Conservation (phyloP, 2,797 vertebrate genomes). For the Sparus aurata region DNA sequence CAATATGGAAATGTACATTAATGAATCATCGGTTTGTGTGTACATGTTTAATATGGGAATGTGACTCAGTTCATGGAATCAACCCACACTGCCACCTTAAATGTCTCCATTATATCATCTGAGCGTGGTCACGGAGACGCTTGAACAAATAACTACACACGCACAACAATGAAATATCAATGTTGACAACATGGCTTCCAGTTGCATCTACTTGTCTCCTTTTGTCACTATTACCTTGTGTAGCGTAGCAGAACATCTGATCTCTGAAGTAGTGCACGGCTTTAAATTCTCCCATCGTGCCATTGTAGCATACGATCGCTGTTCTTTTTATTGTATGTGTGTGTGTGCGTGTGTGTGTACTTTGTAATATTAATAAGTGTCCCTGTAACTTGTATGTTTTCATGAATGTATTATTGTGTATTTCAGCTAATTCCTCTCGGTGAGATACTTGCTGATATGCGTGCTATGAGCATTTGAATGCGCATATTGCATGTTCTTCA, state of each 20-base stretch:
- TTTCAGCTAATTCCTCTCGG: background rate
- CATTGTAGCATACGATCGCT: background rate
- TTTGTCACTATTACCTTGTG: constrained; percentile 30
- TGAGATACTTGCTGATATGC: background rate
- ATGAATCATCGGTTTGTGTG: constrained; percentile 32
- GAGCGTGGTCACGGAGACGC: constrained; percentile 19
- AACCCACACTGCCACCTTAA: constrained; percentile 3
- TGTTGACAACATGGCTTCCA: constrained; percentile 43
- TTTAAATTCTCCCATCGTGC: background rate
- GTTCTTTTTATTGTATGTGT: background rate
- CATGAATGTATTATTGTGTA: background rate
- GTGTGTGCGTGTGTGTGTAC: no score
- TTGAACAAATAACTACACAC: background rate
- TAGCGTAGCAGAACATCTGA: constrained; percentile 16
- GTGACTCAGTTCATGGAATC: background rate
- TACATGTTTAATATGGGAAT: constrained; percentile 10
- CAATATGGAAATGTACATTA: constrained; percentile 16
- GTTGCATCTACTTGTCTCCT: constrained; percentile 41
- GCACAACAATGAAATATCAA: constrained; percentile 28
- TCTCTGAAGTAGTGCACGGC: background rate
- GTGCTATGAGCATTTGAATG: background rate
- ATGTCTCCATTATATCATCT: background rate
- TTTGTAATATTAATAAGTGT: background rate
- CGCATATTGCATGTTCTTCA: constrained; percentile 9
- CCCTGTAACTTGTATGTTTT: background rate